Conservation (phyloP, 1,140 invertebrate genomes). For the Drosophila tristis region DNA sequence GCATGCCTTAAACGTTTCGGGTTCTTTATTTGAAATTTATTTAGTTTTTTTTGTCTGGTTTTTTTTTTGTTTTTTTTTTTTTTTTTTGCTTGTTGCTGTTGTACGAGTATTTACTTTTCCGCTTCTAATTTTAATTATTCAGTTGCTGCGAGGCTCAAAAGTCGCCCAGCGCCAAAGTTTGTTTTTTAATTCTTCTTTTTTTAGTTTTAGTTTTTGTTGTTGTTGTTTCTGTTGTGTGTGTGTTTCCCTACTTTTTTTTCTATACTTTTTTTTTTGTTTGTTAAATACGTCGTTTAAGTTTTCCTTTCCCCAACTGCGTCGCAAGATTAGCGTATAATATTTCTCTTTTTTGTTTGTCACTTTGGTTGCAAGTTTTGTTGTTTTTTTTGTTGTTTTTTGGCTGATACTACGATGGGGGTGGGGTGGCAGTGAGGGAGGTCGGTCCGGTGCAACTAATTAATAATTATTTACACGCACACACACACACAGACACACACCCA, state of each 20-base stretch:
- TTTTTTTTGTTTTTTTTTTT: slow-evolving; percentile 26
- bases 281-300: slow-evolving; percentile 66
- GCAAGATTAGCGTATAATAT: slow-evolving; percentile 66
- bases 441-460: slow-evolving; percentile 64
- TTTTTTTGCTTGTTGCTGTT: slow-evolving; percentile 32
- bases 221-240: slow-evolving; percentile 31
- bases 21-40: slow-evolving; percentile 67
- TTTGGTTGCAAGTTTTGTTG: neutral
- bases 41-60: slow-evolving; percentile 42
- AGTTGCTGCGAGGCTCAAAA: slow-evolving; percentile 75
- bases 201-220: slow-evolving; percentile 30
- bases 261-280: slow-evolving; percentile 29
- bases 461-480: slow-evolving; percentile 49
- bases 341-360: slow-evolving; percentile 43
- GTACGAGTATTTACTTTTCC: slow-evolving; percentile 71
- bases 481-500: slow-evolving; percentile 17
- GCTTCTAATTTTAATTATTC: slow-evolving; percentile 83
- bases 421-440: neutral
- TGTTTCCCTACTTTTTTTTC: slow-evolving; percentile 18
- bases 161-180: slow-evolving; percentile 65
- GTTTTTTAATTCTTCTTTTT: slow-evolving; percentile 47
- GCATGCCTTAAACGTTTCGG: slow-evolving; percentile 46
- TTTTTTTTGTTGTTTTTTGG: too few species aligned
- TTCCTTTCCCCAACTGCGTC: slow-evolving; percentile 64
- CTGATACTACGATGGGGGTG: too few species aligned